phyloP scores from a whole-genome alignment of 2,113 vertebrate species.

The Dasyornis broadbenti region DNA sequence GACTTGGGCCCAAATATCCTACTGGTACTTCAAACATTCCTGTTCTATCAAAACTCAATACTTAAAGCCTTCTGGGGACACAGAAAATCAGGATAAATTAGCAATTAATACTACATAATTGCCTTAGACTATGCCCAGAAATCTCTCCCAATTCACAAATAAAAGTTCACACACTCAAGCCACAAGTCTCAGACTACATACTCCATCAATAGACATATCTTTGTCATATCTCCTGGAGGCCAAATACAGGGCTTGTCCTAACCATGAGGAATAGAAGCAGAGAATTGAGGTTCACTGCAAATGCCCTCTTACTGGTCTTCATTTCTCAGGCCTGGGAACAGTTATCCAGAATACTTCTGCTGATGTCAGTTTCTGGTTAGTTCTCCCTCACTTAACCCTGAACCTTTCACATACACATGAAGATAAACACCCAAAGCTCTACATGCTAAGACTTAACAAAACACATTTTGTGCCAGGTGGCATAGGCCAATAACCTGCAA shows the following conservation, averaged over 20 bases:
- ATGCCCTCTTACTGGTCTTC: not conserved
- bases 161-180: not conserved
- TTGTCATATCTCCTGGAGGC: not conserved
- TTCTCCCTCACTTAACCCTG: conserved; percentile 38
- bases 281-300: not conserved
- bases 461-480: conserved; percentile 42
- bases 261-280: not conserved
- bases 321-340: not conserved
- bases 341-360: not conserved
- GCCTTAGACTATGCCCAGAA: not conserved
- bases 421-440: conserved; percentile 51
- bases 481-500: conserved; percentile 60
- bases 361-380: conserved; percentile 21
- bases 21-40: not conserved
- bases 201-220: not conserved
- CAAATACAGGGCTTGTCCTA: not conserved
- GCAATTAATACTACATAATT: not conserved
- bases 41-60: not conserved
- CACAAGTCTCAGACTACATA: not conserved
- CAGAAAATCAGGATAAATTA: not conserved
- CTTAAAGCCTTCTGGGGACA: not conserved
- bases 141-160: not conserved
- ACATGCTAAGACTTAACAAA: conserved; percentile 52
- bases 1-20: not conserved
- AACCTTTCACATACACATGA: conserved; percentile 48